A percentile compares a stretch with the other conserved stretches of the same genome.
phyloP scores from a whole-genome alignment of 2,888 invertebrate genomes.

The Coenonympha glycerion region DNA sequence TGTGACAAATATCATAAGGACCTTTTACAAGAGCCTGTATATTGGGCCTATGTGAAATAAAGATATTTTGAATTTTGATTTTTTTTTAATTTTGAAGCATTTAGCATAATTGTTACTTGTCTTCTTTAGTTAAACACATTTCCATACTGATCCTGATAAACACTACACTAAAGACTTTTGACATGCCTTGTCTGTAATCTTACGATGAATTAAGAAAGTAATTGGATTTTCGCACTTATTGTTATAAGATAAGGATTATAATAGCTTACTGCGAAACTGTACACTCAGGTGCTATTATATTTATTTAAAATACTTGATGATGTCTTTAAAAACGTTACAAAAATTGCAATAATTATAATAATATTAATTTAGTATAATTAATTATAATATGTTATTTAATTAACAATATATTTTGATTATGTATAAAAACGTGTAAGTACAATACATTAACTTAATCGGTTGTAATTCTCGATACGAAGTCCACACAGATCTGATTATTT shows the following conservation, averaged over 20 bases:
- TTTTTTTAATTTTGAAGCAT: too few species aligned
- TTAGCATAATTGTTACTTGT: too few species aligned
- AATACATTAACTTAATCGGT: constrained; percentile 1
- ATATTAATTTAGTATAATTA: too few species aligned
- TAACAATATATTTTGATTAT: constrained; percentile 14
- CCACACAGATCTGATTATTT: background rate
- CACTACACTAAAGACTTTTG: too few species aligned
- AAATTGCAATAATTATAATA: constrained; percentile 13
- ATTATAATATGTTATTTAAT: background rate
- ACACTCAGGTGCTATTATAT: constrained; percentile 11
- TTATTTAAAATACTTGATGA: constrained; percentile 6
- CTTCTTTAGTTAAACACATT: too few species aligned
- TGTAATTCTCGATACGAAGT: background rate
- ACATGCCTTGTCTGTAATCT: background rate
- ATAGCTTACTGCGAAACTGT: constrained; percentile 6
- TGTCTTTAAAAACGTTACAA: constrained; percentile 18
- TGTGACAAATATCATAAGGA: too few species aligned
- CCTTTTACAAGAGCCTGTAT: too few species aligned
- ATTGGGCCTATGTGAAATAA: too few species aligned
- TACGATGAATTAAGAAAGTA: background rate
- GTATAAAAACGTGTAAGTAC: constrained; percentile 23
- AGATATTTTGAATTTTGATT: too few species aligned
- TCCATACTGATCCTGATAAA: too few species aligned
- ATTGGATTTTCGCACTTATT: constrained; percentile 1
- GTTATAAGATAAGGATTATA: constrained; percentile 5